These are phyloP conservation scores for Molothrus aeneus DNA, from an alignment of 2,797 vertebrate species.

Conservation along the genomic window DNA sequence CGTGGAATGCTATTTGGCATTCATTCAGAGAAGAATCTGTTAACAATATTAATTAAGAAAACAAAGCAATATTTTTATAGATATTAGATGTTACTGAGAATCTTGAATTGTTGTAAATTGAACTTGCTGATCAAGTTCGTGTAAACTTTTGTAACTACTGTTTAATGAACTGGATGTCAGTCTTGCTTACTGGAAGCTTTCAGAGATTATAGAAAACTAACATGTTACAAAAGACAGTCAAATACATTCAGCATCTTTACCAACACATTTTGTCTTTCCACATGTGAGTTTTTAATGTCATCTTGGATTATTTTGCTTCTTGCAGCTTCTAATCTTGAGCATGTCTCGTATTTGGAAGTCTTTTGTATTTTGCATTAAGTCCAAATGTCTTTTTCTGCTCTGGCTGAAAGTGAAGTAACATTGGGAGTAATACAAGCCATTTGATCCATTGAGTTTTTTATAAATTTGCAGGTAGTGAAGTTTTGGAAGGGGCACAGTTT, in stretches of 20 bases:
- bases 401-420: background rate
- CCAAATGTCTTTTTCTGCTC: background rate
- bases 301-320: background rate
- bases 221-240: background rate
- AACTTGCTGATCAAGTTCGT: background rate
- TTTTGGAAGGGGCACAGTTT: background rate
- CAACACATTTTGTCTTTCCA: background rate
- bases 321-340: background rate
- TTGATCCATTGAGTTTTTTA: background rate
- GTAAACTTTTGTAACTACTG: background rate
- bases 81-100: background rate
- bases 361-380: background rate
- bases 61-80: background rate
- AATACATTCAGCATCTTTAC: background rate
- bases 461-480: background rate
- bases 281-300: background rate
- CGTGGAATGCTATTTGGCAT: background rate
- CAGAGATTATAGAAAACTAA: background rate
- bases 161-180: background rate
- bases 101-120: background rate
- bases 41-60: background rate
- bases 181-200: background rate
- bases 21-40: background rate
- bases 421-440: background rate
- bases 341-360: accelerated